Percentiles rank a stretch among this genome's conserved stretches.
Conservation (phyloP, 2,113 vertebrate species). For the Patagioenas fasciata region DNA sequence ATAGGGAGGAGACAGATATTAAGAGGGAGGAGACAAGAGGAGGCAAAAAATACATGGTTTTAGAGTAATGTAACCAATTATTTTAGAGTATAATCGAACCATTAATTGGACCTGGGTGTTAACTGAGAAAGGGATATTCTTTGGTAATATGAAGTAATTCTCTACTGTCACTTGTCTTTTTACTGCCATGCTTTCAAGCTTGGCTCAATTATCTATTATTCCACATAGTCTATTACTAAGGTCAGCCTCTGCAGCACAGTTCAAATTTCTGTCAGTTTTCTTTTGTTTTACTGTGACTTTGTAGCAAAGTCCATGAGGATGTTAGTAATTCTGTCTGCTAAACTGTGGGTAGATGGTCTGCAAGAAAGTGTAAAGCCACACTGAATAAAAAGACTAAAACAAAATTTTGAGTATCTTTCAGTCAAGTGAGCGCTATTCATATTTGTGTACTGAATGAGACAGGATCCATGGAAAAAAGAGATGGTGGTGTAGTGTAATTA, state of each 20-base stretch:
- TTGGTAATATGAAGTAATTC: slow-evolving; percentile 33
- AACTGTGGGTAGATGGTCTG: background rate
- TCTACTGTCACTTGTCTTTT: background rate
- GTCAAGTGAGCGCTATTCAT: background rate
- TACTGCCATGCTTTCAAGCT: slow-evolving; percentile 23
- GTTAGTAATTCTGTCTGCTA: slow-evolving; percentile 7
- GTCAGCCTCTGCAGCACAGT: slow-evolving; percentile 28
- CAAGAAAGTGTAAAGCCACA: background rate
- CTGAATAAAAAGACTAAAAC: background rate
- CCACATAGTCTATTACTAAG: slow-evolving; percentile 8
- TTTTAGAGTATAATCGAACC: slow-evolving; percentile 22
- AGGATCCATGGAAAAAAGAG: background rate
- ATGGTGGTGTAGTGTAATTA: background rate
- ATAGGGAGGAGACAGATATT: background rate
- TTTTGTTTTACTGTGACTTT: slow-evolving; percentile 1
- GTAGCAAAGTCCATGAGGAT: slow-evolving; percentile 13
- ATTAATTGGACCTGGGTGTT: slow-evolving; percentile 23
- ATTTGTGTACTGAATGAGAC: background rate
- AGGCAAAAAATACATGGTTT: background rate
- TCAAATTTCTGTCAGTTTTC: slow-evolving; percentile 26
- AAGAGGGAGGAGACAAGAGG: background rate
- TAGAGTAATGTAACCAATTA: slow-evolving; percentile 13
- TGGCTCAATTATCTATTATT: slow-evolving; percentile 45
- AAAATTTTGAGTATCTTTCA: background rate
- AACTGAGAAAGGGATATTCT: slow-evolving; percentile 31